phyloP scores from a whole-genome alignment of 2,888 invertebrate species.

The Boloria selene region DNA sequence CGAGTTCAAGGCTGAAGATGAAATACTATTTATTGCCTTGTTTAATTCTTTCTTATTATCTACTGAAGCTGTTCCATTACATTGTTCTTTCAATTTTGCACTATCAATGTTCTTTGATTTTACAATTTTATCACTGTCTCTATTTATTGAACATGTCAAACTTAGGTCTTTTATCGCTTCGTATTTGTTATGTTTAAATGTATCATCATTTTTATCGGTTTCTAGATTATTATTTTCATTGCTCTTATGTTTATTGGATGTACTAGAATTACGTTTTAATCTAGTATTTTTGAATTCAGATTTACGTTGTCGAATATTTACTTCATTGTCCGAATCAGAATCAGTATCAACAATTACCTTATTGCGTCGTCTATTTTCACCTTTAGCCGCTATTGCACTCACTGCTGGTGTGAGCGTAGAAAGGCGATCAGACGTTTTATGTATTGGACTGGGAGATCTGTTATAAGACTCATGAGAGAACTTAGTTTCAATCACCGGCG shows the following conservation, averaged over 20 bases:
- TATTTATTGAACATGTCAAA: conserved; percentile 62
- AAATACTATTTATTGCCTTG: conserved; percentile 13
- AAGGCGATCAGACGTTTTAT: conserved; percentile 78
- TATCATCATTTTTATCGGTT: conserved; percentile 62
- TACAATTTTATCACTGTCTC: conserved; percentile 47
- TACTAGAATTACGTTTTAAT: conserved; percentile 72
- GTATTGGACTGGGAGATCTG: conserved; percentile 76
- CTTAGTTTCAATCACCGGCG: conserved; percentile 88
- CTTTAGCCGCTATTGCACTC: conserved; percentile 80
- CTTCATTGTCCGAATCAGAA: conserved; percentile 69
- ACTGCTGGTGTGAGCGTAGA: conserved; percentile 79
- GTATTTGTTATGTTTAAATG: conserved; percentile 61
- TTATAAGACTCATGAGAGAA: conserved; percentile 83
- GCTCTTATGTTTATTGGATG: conserved; percentile 66
- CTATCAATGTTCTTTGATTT: conserved; percentile 46
- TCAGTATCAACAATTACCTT: conserved; percentile 73
- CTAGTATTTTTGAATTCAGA: conserved; percentile 74
- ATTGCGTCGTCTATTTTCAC: conserved; percentile 74
- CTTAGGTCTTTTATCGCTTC: conserved; percentile 65
- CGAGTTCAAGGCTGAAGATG: conserved; percentile 7
- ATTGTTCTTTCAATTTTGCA: conserved; percentile 30
- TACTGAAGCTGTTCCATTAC: conserved; percentile 28
- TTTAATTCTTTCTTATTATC: conserved; percentile 21
- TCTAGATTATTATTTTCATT: conserved; percentile 58
- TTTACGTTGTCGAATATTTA: conserved; percentile 72